These are phyloP conservation scores for Drosophila nebulosa DNA, from an alignment of 1,140 invertebrate species.

Conservation along the genomic window DNA sequence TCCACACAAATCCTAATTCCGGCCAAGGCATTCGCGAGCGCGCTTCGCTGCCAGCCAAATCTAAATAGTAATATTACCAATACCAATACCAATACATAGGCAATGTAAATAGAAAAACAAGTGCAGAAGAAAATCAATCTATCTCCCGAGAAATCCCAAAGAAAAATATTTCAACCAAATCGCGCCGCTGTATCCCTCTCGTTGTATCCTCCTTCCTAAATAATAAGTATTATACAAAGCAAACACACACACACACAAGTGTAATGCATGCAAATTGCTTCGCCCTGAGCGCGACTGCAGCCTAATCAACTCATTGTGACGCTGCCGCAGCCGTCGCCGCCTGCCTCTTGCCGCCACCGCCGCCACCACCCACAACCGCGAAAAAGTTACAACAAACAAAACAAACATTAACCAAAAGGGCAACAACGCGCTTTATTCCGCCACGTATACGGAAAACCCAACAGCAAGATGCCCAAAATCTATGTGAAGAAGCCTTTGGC, in stretches of 20 bases:
- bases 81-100: not conserved
- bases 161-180: conserved; percentile 18
- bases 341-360: conserved; percentile 18
- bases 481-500: conserved; percentile 79
- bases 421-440: conserved; percentile 12
- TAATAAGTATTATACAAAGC: conserved; percentile 28
- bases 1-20: not conserved
- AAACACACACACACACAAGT: conserved; percentile 5
- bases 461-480: conserved; percentile 76
- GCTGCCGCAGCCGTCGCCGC: not conserved
- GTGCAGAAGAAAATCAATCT: not conserved
- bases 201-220: not conserved
- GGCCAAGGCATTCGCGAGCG: not conserved
- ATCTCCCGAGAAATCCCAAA: not conserved
- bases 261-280: conserved; percentile 52
- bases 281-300: not conserved
- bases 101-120: not conserved
- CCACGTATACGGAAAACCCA: conserved; percentile 55
- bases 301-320: conserved; percentile 16
- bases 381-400: conserved; percentile 6
- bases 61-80: not conserved
- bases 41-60: not conserved
- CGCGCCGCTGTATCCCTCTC: not conserved
- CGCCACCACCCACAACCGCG: conserved; percentile 1
- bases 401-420: conserved; percentile 14